Conservation (phyloP, 2,888 invertebrate genomes). For the Cenopis cana region DNA sequence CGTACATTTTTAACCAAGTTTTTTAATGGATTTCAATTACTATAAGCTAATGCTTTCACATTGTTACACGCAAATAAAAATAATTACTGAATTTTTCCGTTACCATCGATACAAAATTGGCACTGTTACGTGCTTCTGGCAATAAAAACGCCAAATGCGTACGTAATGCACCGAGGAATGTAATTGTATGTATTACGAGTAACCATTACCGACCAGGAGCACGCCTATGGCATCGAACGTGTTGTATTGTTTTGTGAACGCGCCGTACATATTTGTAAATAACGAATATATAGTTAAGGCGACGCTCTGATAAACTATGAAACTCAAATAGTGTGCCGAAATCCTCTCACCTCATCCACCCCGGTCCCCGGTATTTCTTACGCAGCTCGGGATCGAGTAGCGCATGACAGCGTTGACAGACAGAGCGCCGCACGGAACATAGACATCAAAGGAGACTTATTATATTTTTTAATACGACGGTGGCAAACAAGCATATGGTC, state of each 20-base stretch:
- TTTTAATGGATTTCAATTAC: neutral
- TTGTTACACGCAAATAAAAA: neutral
- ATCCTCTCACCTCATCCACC: no score
- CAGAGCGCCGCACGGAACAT: no score
- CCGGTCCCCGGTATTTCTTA: no score
- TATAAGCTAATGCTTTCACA: neutral
- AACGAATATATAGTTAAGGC: no score
- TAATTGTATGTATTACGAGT: slow-evolving; percentile 33
- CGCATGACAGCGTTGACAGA: no score
- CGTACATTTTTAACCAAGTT: neutral
- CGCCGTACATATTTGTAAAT: neutral
- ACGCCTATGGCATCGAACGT: slow-evolving; percentile 9
- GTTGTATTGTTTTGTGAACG: slow-evolving; percentile 19
- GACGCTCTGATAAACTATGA: no score
- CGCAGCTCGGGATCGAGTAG: no score
- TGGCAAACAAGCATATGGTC: no score
- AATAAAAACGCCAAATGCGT: slow-evolving; percentile 24
- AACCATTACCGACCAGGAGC: slow-evolving; percentile 7
- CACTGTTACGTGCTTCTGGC: slow-evolving; percentile 18
- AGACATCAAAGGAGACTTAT: no score
- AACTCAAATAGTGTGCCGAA: no score
- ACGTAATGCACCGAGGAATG: slow-evolving; percentile 22
- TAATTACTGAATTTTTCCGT: neutral
- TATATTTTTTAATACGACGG: no score
- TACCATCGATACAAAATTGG: slow-evolving; percentile 11